Evolutionary conservation across 2,888 invertebrate species (phyloP).

Genomic region (Drosophila infuscata): DNA sequence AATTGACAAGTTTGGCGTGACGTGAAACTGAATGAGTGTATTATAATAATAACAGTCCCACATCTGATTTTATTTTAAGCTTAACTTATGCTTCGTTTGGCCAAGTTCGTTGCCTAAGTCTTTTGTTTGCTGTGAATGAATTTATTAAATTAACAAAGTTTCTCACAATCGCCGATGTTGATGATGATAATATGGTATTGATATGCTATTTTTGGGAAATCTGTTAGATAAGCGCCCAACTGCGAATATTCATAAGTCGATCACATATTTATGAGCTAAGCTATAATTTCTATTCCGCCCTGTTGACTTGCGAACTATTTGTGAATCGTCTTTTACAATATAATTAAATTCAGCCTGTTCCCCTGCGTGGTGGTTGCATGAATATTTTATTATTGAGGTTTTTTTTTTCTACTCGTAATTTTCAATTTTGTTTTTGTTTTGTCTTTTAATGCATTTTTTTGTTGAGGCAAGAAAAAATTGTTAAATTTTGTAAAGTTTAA

Average conservation of each 20-base stretch:
- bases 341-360: slow-evolving; percentile 39
- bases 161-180: slow-evolving; percentile 40
- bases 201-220: slow-evolving; percentile 28
- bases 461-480: slow-evolving; percentile 33
- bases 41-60: slow-evolving; percentile 20
- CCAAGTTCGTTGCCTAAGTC: slow-evolving; percentile 78
- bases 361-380: neutral
- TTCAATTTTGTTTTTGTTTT: slow-evolving; percentile 11
- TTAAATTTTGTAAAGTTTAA: slow-evolving; percentile 73
- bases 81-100: slow-evolving; percentile 26
- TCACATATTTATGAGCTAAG: slow-evolving; percentile 24
- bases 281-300: slow-evolving; percentile 26
- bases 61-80: slow-evolving; percentile 35
- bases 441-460: slow-evolving; percentile 4
- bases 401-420: slow-evolving; percentile 23
- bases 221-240: slow-evolving; percentile 40
- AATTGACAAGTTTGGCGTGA: slow-evolving; percentile 27
- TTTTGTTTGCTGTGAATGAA: slow-evolving; percentile 70
- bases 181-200: slow-evolving; percentile 25
- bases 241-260: slow-evolving; percentile 10
- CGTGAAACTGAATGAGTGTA: slow-evolving; percentile 18
- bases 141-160: slow-evolving; percentile 54
- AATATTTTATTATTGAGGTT: slow-evolving; percentile 18
- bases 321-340: slow-evolving; percentile 34
- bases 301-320: neutral